Conservation (phyloP, 1,140 invertebrate genomes). For the Drosophila arawakana region DNA sequence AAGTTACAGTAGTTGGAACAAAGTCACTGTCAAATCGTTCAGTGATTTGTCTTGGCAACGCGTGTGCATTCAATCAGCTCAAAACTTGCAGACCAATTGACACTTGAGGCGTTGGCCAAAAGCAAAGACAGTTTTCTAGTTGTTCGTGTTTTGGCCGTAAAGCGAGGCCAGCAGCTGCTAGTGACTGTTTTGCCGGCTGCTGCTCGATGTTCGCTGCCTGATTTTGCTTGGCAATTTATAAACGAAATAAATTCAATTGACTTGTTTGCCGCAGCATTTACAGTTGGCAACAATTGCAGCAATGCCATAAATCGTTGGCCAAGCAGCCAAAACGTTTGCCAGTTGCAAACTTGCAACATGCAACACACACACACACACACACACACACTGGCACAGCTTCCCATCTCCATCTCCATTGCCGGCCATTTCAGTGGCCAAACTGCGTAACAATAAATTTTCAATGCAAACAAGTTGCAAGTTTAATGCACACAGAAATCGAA, state of each 20-base stretch:
- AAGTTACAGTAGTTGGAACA: too few relatives aligned
- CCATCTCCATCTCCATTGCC: constrained; percentile 11
- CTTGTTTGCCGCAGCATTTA: constrained; percentile 82
- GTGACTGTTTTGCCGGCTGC: constrained; percentile 31
- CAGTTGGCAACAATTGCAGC: constrained; percentile 83
- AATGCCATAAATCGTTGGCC: constrained; percentile 79
- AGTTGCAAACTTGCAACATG: neutral
- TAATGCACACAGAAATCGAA: constrained; percentile 36
- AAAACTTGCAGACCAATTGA: neutral
- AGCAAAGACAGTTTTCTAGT: too few relatives aligned
- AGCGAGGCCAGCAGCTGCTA: constrained; percentile 23
- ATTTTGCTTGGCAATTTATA: constrained; percentile 72
- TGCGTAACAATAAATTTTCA: constrained; percentile 83
- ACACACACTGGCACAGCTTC: too few relatives aligned
- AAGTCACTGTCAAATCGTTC: constrained; percentile 68
- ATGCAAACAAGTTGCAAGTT: constrained; percentile 74
- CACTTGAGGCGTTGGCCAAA: too few relatives aligned
- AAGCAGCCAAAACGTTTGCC: constrained; percentile 39
- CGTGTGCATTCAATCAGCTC: constrained; percentile 50
- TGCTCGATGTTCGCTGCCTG: constrained; percentile 28
- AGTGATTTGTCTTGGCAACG: constrained; percentile 71
- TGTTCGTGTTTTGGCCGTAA: constrained; percentile 40
- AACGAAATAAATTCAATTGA: constrained; percentile 83
- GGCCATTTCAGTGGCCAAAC: constrained; percentile 55
- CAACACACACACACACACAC: too few relatives aligned